Conservation (phyloP, 2,888 invertebrate genomes). For the Deilephila porcellus region DNA sequence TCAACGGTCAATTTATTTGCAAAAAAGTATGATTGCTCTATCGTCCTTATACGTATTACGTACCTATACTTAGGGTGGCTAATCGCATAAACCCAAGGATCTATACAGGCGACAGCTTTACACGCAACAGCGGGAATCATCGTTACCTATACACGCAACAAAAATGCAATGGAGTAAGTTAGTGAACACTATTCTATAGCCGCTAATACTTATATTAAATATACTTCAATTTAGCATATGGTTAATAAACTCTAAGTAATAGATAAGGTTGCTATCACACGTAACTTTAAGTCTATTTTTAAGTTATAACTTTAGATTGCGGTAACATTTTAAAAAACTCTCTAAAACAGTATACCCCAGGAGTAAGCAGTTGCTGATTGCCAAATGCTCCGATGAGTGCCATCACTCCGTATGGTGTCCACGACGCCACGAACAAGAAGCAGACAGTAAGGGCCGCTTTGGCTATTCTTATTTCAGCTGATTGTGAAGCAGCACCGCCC, state of each 20-base stretch:
- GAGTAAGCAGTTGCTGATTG: constrained; percentile 88
- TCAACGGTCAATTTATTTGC: neutral
- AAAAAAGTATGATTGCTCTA: neutral
- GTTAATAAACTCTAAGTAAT: no score
- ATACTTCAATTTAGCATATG: no score
- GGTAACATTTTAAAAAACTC: no score
- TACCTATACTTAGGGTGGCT: constrained; percentile 95
- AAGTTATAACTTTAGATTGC: no score
- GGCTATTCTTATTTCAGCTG: constrained; percentile 93
- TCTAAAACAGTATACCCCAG: constrained; percentile 79
- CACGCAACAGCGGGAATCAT: constrained; percentile 95
- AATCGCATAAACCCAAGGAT: constrained; percentile 96
- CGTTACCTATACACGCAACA: constrained; percentile 79
- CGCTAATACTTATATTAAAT: no score
- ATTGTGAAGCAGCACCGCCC: constrained; percentile 87
- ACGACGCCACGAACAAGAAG: constrained; percentile 93
- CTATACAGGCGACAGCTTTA: constrained; percentile 95
- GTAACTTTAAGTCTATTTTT: no score
- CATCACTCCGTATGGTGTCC: constrained; percentile 95
- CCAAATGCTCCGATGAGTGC: constrained; percentile 94
- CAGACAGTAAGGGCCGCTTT: constrained; percentile 95
- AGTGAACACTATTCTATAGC: no score
- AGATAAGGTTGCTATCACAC: no score
- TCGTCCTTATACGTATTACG: constrained; percentile 15
- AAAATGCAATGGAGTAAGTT: neutral